Conservation (phyloP, 2,113 vertebrate species). For the Carassius carassius region DNA sequence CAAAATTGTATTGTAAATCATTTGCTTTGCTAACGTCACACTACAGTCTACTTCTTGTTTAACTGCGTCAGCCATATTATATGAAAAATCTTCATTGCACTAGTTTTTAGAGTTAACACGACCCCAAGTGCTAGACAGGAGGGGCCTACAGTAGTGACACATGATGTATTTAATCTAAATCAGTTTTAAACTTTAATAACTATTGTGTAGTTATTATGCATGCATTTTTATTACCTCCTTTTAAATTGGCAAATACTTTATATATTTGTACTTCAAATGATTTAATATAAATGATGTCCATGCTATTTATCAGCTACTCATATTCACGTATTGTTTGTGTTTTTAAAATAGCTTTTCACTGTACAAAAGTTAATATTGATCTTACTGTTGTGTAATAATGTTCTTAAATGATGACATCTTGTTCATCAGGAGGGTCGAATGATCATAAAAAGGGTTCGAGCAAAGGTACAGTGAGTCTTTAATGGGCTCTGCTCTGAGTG, state of each 20-base stretch:
- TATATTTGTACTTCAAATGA: too few relatives aligned
- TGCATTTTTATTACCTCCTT: neutral
- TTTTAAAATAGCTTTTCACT: neutral
- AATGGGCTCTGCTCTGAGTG: slow-evolving; percentile 29
- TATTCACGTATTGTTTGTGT: neutral
- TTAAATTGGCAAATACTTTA: neutral
- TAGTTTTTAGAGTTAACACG: neutral
- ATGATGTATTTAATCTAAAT: neutral
- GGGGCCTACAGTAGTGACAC: too few relatives aligned
- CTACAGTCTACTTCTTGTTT: neutral
- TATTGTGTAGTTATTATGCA: neutral
- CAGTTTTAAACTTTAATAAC: neutral
- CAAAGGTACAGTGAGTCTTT: slow-evolving; percentile 68
- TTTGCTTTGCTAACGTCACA: neutral
- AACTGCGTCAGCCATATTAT: neutral
- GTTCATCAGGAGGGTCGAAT: slow-evolving; percentile 65
- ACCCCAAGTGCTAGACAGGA: neutral
- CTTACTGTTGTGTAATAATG: neutral
- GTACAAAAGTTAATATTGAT: neutral
- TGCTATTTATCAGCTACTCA: neutral
- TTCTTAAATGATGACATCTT: neutral
- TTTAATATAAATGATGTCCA: neutral
- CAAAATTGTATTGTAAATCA: neutral
- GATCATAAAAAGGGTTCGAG: slow-evolving; percentile 61
- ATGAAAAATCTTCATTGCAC: neutral